Base-by-base conservation (phyloP, 2,888 invertebrate genomes). In the Helicoverpa assulta region DNA sequence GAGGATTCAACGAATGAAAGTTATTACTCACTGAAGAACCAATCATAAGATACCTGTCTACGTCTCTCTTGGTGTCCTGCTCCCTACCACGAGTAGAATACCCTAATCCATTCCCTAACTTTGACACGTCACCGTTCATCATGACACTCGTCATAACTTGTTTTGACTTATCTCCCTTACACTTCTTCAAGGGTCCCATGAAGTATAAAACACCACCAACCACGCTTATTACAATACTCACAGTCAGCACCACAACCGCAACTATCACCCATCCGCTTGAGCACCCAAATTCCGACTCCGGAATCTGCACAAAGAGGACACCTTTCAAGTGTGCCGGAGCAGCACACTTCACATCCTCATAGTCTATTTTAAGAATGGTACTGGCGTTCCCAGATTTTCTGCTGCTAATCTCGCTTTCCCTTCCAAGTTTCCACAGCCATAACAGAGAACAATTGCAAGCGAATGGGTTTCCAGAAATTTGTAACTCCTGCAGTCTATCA, bases 391-490 rank as follows among this genome's bases (percentile, higher is more conserved):
- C 91, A 67, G 90, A 89, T 70, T 90, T 93, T 73, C 89, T 93
- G 70, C 86, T 91, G 66, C 88, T 93, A 7, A 91, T 86, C 86
- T 94, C 94, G 85, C 94, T 94, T 70, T 95, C 94, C 76, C 90
- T 91, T 29, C 93, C 94, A 56, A 98, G 95, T 87, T 97, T 97
- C 98, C 98, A 98, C 54, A 98, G 94, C 98, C 98, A 98, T 74
- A 98, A 96, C 71, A 98, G 93, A 61, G 98, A 98, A 89, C 98
- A 98, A 92, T 98, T 98, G 93, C 98, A 98, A 72, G 97, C 96
- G 76, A 98, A 96, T 0, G 98, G 98, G 94, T 98, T 98, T 40
- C 98, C 98, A 43, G 98, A 97, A 63, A 98, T 96, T 80, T 97
- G 97, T 43, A 98, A 94, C 71, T 96, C 96, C 87, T 97, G 96